Evolutionary conservation across 2,888 invertebrate species (phyloP).

Genomic region (Drosophila neutralis): DNA sequence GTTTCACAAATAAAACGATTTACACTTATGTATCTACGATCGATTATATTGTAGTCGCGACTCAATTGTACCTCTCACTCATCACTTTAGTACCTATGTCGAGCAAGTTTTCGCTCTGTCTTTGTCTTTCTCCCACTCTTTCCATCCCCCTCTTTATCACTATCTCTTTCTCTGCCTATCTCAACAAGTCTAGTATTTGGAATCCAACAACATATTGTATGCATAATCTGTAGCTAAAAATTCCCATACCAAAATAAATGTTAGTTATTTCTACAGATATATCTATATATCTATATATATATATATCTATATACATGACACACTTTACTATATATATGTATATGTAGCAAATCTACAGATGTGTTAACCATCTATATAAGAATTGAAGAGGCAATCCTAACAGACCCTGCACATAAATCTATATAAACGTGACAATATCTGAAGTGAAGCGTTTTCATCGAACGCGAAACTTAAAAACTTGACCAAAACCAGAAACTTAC

Average conservation of each 20-base stretch:
- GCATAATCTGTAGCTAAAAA: slow-evolving; percentile 2
- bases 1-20: slow-evolving; percentile 50
- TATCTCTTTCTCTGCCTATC: neutral
- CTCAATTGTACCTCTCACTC: slow-evolving; percentile 64
- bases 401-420: slow-evolving; percentile 14
- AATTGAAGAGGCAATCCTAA: slow-evolving; percentile 14
- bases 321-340: neutral
- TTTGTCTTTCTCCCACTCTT: neutral
- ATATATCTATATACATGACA: neutral
- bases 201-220: slow-evolving; percentile 4
- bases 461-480: slow-evolving; percentile 6
- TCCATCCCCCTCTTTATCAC: no score
- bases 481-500: slow-evolving; percentile 27
- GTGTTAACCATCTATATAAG: neutral
- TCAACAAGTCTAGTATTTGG: neutral
- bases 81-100: slow-evolving; percentile 59
- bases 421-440: slow-evolving; percentile 46
- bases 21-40: slow-evolving; percentile 42
- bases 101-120: slow-evolving; percentile 38
- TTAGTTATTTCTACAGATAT: slow-evolving; percentile 11
- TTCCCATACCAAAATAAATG: slow-evolving; percentile 7
- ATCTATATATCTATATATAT: neutral
- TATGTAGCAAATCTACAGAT: neutral
- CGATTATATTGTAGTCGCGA: slow-evolving; percentile 41
- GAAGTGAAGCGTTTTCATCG: neutral